Conservation (phyloP, 2,888 invertebrate genomes). For the Drosophila mimetica region DNA sequence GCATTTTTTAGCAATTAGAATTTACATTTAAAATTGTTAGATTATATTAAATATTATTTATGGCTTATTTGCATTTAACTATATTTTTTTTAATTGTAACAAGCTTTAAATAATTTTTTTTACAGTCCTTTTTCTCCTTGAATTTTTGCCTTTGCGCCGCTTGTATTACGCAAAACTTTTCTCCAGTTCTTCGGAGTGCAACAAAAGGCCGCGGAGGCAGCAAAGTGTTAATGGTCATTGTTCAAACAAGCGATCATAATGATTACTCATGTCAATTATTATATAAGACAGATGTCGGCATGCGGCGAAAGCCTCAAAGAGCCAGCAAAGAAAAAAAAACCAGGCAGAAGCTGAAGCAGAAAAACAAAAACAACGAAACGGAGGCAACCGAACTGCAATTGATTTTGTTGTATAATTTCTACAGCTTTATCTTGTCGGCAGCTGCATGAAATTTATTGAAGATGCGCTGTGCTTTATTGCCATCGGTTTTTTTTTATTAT, state of each 20-base stretch:
- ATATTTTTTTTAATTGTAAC: too few species aligned
- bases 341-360: background rate
- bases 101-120: too few species aligned
- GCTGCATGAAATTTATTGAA: conserved; percentile 74
- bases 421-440: conserved; percentile 68
- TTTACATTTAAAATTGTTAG: too few species aligned
- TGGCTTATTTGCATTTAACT: too few species aligned
- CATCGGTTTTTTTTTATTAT: conserved; percentile 5
- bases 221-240: conserved; percentile 59
- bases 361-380: conserved; percentile 24
- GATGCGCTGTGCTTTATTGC: conserved; percentile 71
- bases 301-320: conserved; percentile 60
- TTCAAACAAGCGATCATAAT: conserved; percentile 48
- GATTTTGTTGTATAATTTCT: conserved; percentile 75
- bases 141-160: too few species aligned
- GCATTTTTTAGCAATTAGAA: too few species aligned
- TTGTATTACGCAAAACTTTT: conserved; percentile 41
- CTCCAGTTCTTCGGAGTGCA: conserved; percentile 22
- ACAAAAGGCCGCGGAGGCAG: conserved; percentile 11
- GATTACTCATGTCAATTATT: conserved; percentile 75
- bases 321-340: conserved; percentile 6
- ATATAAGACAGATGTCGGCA: conserved; percentile 61
- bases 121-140: too few species aligned
- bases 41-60: too few species aligned
- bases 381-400: conserved; percentile 62